Base-by-base conservation (phyloP, 1,140 invertebrate genomes). In the Scylla paramamosain region DNA sequence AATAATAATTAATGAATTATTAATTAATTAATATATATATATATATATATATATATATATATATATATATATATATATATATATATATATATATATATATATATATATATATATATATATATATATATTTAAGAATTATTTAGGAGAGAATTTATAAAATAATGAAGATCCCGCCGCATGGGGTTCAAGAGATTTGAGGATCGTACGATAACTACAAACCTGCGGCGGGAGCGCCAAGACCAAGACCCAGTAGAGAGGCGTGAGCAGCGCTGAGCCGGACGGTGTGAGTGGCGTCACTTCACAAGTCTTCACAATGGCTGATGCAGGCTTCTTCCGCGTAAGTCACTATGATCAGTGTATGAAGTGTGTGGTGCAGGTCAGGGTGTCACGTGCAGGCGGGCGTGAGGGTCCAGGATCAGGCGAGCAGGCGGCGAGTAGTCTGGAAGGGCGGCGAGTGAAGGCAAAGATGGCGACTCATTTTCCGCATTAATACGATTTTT, bases 41-140 rank as follows among this genome's bases (percentile, higher is more conserved):
- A 83, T 83, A 83, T 83, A 83, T 83, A 83, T 83, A 83, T 83
- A 83, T 83, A 83, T 83, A 83, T 83, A 83, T 83, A 83, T 83
- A 83, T 83, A 83, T 83, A 83, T 83, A 83, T 83, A 83, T 83
- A 83, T 83, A 83, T 83, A 83, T 83, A 83, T 83, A 83, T 83
- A 83, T 83, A 83, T 83, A 83, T 83, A 83, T 83, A 83, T 83
- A 83, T 83, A 83, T 83, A 83, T 83, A 83, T 83, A 83, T 83
- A 83, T 83, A 83, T 83, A 83, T 83, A 83, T 83, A 83, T 83
- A 83, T 83, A 83, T 83, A 83, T 83, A 83, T 83, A 83, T 83
- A 83, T 83, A 83, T 83, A 83, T 83, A 83, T 83, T 4, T 86
- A 31, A 28, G 84, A n/a, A n/a, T n/a, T n/a, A n/a, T n/a, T n/a